phyloP scores from a whole-genome alignment of 2,888 invertebrate species.

The Allygus modestus region DNA sequence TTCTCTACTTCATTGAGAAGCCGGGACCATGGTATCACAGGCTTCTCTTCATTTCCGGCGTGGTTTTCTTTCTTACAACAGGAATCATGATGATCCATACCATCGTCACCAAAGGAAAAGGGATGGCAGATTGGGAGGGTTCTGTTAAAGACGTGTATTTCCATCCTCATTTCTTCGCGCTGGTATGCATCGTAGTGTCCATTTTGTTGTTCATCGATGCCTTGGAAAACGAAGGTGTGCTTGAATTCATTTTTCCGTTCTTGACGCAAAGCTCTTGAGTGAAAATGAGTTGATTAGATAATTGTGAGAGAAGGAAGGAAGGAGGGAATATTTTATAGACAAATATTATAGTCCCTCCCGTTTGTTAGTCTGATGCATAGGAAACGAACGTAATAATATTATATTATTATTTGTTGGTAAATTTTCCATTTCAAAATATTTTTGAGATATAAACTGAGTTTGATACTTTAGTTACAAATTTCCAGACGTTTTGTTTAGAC shows the following conservation, averaged over 20 bases:
- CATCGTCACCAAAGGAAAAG: neutral
- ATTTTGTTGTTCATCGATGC: neutral
- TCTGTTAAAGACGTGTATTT: neutral
- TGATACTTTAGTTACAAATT: no score
- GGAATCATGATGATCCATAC: neutral
- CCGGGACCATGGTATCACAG: slow-evolving; percentile 13
- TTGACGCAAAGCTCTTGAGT: neutral
- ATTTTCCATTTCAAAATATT: no score
- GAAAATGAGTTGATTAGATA: no score
- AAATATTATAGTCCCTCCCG: no score
- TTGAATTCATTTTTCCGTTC: neutral
- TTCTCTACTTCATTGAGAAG: neutral
- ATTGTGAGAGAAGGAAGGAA: no score
- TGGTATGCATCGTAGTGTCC: neutral
- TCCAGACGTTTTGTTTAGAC: no score
- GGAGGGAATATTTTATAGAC: no score
- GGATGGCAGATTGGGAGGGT: neutral
- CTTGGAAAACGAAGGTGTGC: slow-evolving; percentile 24
- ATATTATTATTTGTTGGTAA: no score
- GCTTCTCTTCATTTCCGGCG: slow-evolving; percentile 13
- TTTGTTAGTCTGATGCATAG: no score
- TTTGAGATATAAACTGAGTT: no score
- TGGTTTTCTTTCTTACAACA: slow-evolving; percentile 10
- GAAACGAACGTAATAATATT: no score
- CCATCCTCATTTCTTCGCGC: neutral